phyloP scores from a whole-genome alignment of 2,113 vertebrate genomes.

The Xiphophorus hellerii region DNA sequence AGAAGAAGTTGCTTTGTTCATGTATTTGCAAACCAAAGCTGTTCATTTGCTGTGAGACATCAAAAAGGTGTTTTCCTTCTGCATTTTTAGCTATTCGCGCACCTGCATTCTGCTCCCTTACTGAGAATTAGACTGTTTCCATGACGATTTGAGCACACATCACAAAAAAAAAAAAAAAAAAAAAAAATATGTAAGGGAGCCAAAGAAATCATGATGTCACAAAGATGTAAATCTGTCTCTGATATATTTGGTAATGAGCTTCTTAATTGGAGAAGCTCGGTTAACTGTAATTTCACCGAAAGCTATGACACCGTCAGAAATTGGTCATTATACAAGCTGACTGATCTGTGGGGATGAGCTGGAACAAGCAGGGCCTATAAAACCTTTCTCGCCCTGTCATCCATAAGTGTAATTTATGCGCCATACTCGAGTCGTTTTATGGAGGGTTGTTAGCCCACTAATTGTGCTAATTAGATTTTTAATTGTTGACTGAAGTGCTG shows the following conservation, averaged over 20 bases:
- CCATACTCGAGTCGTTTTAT: background rate
- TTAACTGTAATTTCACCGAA: no score
- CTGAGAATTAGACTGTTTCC: background rate
- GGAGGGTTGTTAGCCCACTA: background rate
- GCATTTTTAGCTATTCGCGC: constrained; percentile 12
- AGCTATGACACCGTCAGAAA: background rate
- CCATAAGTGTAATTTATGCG: background rate
- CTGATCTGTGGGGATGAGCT: background rate
- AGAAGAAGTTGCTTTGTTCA: constrained; percentile 24
- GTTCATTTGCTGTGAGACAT: background rate
- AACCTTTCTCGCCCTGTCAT: background rate
- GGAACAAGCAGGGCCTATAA: background rate
- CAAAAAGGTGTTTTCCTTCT: background rate
- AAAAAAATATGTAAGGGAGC: no score
- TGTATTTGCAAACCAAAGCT: constrained; percentile 4
- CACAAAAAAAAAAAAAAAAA: background rate
- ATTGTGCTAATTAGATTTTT: background rate
- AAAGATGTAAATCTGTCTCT: background rate
- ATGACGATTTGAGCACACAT: background rate
- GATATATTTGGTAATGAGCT: background rate
- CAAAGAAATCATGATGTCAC: background rate
- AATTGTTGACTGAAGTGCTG: background rate
- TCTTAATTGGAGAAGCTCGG: background rate
- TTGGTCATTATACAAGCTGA: background rate
- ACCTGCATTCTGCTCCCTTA: constrained; percentile 12